These are phyloP conservation scores for Desmodus rotundus DNA, from an alignment of 2,113 vertebrate genomes.

Conservation along the genomic window DNA sequence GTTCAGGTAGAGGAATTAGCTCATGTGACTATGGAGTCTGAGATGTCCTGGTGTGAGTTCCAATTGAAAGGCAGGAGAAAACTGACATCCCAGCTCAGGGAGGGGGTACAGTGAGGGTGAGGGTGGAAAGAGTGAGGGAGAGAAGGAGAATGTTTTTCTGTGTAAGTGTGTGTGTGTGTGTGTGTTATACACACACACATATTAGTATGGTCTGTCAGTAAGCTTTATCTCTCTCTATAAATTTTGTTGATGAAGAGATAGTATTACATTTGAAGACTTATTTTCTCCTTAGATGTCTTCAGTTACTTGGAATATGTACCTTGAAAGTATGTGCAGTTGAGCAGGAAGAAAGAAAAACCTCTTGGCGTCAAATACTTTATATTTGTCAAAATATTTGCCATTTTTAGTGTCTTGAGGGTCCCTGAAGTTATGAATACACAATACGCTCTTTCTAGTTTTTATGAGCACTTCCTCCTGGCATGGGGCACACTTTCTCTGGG, in stretches of 20 bases:
- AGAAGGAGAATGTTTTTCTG: not conserved
- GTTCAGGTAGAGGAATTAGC: not conserved
- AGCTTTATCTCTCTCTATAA: not conserved
- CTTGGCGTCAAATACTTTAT: not conserved
- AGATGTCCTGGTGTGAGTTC: not conserved
- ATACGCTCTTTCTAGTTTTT: not conserved
- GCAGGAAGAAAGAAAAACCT: conserved; percentile 8
- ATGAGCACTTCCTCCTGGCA: not conserved
- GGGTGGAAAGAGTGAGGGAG: not conserved
- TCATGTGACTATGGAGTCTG: not conserved
- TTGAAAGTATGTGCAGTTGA: not conserved
- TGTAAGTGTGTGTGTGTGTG: not conserved
- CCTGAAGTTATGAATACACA: not conserved
- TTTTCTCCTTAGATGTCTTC: not conserved
- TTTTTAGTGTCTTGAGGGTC: conserved; percentile 22
- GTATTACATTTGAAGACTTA: not conserved
- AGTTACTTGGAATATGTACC: not conserved
- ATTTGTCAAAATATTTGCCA: conserved; percentile 39
- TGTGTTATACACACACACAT: not conserved
- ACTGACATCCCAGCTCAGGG: not conserved
- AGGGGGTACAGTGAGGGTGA: too few species aligned
- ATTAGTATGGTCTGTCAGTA: not conserved
- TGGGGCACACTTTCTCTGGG: not conserved
- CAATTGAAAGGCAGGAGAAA: not conserved
- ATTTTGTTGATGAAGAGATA: not conserved